phyloP scores from a whole-genome alignment of 2,797 vertebrate species.

The Gymnodraco acuticeps region DNA sequence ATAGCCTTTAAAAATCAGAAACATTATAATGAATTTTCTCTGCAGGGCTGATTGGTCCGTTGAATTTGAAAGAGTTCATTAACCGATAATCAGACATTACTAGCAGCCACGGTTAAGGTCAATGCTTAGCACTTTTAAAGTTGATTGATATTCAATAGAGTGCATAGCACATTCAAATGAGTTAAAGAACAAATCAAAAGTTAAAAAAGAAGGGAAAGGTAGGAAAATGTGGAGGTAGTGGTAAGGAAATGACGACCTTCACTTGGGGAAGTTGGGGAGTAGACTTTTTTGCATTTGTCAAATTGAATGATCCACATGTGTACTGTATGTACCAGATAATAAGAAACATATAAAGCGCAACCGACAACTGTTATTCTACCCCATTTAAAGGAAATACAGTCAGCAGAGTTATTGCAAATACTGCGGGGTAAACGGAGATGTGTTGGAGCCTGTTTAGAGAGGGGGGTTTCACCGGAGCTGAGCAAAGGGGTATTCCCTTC shows the following conservation, averaged over 20 bases:
- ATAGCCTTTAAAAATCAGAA: slow-evolving; percentile 66
- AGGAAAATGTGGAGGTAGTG: slow-evolving; percentile 30
- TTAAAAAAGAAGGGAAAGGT: slow-evolving; percentile 51
- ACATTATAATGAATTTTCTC: slow-evolving; percentile 78
- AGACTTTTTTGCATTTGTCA: neutral
- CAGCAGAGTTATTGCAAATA: neutral
- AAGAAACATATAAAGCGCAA: neutral
- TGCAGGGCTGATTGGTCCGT: slow-evolving; percentile 75
- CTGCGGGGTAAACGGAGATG: slow-evolving; percentile 19
- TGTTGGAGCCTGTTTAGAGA: slow-evolving; percentile 38
- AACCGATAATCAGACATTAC: slow-evolving; percentile 76
- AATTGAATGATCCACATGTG: neutral
- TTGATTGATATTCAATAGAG: slow-evolving; percentile 81
- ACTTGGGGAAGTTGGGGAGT: slow-evolving; percentile 24
- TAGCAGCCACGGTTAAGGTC: slow-evolving; percentile 73
- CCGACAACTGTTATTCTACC: neutral
- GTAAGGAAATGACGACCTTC: slow-evolving; percentile 58
- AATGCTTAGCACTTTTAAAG: slow-evolving; percentile 71
- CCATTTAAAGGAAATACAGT: neutral
- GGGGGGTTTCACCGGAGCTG: slow-evolving; percentile 23
- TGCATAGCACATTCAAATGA: slow-evolving; percentile 76
- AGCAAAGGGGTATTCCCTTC: slow-evolving; percentile 61
- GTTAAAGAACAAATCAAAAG: slow-evolving; percentile 63
- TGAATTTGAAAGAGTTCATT: slow-evolving; percentile 83
- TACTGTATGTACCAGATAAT: neutral